phyloP scores from a whole-genome alignment of 1,140 invertebrate genomes.

The Cotesia vestalis region DNA sequence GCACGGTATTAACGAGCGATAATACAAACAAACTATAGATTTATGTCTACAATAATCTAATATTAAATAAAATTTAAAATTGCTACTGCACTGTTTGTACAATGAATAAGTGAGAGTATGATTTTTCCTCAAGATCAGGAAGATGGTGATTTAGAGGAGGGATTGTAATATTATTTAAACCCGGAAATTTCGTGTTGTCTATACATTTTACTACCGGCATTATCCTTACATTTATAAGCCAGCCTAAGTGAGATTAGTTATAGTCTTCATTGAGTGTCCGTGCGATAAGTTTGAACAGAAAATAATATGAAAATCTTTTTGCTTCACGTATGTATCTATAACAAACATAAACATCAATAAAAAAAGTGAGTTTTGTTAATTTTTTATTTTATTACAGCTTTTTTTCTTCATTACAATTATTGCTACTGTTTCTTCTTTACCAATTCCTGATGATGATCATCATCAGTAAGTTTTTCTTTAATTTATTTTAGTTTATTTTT shows the following conservation, averaged over 20 bases:
- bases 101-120: too few relatives aligned
- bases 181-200: conserved; percentile 28
- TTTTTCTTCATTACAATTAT: conserved; percentile 10
- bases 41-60: not conserved
- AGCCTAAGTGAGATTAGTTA: conserved; percentile 13
- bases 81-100: too few relatives aligned
- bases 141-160: too few relatives aligned
- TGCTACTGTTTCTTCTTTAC: not conserved
- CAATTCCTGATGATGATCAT: conserved; percentile 2
- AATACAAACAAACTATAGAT: conserved; percentile 1
- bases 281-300: not conserved
- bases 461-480: conserved; percentile 20
- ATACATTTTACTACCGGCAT: conserved; percentile 14
- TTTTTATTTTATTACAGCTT: conserved; percentile 8
- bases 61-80: too few relatives aligned
- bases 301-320: conserved; percentile 16
- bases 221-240: conserved; percentile 36
- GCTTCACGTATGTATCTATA: conserved; percentile 17
- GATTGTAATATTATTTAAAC: not conserved
- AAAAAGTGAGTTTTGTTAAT: not conserved
- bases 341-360: not conserved
- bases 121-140: too few relatives aligned
- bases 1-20: not conserved
- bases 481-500: not conserved
- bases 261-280: conserved; percentile 29